These are phyloP conservation scores for Cheilosia soror DNA, from an alignment of 2,888 invertebrate species.

Conservation along the genomic window DNA sequence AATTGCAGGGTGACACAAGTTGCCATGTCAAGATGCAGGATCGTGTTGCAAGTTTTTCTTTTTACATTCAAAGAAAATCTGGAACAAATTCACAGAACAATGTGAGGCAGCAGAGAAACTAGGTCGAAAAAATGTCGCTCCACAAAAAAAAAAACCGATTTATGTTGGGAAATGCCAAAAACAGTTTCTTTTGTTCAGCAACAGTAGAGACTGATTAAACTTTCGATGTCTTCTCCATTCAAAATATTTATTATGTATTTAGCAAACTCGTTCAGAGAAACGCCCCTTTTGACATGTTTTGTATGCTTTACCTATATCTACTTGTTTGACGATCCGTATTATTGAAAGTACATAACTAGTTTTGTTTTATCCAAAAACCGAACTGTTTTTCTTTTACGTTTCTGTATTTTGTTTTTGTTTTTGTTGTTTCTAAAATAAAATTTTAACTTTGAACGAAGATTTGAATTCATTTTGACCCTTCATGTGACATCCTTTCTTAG, in stretches of 20 bases:
- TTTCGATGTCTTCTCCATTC: background rate
- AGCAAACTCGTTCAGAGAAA: background rate
- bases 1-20: too few species aligned
- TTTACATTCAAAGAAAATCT: too few species aligned
- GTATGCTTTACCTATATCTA: background rate
- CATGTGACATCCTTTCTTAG: slow-evolving; percentile 17
- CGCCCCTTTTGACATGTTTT: background rate
- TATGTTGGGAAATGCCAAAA: too few species aligned
- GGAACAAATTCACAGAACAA: too few species aligned
- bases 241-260: background rate
- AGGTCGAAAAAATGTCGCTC: too few species aligned
- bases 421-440: background rate
- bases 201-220: background rate
- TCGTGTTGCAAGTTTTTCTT: too few species aligned
- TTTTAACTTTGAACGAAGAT: slow-evolving; percentile 2
- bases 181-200: too few species aligned
- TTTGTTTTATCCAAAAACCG: background rate
- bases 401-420: background rate
- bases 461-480: slow-evolving; percentile 13
- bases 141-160: too few species aligned
- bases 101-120: too few species aligned
- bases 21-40: too few species aligned
- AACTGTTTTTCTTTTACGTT: background rate
- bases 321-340: background rate
- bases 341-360: background rate